Base-by-base conservation (phyloP, 2,113 vertebrate genomes). In the Amazona guildingii region DNA sequence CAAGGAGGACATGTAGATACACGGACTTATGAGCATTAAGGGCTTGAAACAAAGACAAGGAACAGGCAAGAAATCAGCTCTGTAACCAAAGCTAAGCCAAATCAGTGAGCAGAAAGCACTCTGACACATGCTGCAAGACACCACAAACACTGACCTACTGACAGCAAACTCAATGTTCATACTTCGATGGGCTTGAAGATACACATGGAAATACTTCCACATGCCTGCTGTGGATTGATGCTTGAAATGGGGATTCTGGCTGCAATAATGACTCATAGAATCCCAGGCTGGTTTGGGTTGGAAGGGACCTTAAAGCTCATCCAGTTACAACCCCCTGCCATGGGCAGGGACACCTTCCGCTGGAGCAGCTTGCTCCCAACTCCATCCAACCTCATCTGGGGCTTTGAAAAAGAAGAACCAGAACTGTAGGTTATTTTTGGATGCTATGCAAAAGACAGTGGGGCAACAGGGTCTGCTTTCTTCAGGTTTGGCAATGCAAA, bases 401-500 rank as follows among this genome's bases (percentile, higher is more conserved):
- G 21, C 33, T 59, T 59, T 16, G 13, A 35, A 24, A 24, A 24
- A 59, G 46, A 46, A 63, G 51, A 46, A 41, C 17, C 69, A 63
- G 75, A 55, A 17, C 25, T 5, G 1, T 3, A 43, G 43, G 54
- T 23, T 67, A 4, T 10, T 81, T 88, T 46, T 14, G 10, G 69
- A 6, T 78, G 29, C n/a, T 64, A 27, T 2, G 2, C n/a, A 43
- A 19, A 39, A 72, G 28, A 2, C 4, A 20, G 8, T 4, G 20
- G 7, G 18, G 27, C 13, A 37, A 16, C 5, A 10, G 0, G 0
- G 12, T 57, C 48, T 57, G 54, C 29, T 80, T 52, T 44, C 79
- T 69, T 57, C 54, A 11, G 49, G 11, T 18, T 13, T 19, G 5
- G 14, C 17, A 17, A 35, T 24, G 78, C 29, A 14, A 64, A 55